phyloP scores from a whole-genome alignment of 2,113 vertebrate species.

The Microtus ochrogaster region DNA sequence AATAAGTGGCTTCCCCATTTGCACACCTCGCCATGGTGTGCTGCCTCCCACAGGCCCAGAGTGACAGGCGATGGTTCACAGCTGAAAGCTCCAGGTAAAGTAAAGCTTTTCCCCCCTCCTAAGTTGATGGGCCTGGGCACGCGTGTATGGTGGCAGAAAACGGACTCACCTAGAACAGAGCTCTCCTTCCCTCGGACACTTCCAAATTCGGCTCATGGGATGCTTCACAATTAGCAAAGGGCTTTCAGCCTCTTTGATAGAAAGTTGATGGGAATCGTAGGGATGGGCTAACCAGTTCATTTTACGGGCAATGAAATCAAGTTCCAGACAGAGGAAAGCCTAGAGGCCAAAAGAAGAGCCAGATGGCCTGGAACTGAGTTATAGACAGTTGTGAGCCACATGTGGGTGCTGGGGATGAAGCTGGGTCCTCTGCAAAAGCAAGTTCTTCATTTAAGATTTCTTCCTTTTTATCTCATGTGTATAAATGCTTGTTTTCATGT shows the following conservation, averaged over 20 bases:
- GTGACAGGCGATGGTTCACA: not conserved
- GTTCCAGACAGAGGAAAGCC: not conserved
- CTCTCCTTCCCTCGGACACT: not conserved
- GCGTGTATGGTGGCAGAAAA: not conserved
- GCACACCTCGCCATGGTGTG: too few species aligned
- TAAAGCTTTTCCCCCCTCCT: too few species aligned
- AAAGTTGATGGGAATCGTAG: not conserved
- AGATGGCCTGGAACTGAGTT: not conserved
- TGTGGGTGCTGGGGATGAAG: not conserved
- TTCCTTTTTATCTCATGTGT: not conserved
- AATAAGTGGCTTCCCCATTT: not conserved
- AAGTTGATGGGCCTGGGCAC: not conserved
- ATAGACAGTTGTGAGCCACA: not conserved
- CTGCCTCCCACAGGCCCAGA: not conserved
- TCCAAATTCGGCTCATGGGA: not conserved
- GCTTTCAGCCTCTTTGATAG: not conserved
- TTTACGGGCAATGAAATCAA: constrained; percentile 5
- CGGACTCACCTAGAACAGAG: not conserved
- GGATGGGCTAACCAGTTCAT: not conserved
- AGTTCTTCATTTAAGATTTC: not conserved
- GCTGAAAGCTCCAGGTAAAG: not conserved
- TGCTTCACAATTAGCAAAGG: not conserved
- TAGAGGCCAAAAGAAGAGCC: not conserved
- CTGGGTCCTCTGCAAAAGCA: not conserved
- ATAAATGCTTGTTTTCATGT: not conserved